Base-by-base conservation (phyloP, 2,113 vertebrate species). In the Malurus elegans region DNA sequence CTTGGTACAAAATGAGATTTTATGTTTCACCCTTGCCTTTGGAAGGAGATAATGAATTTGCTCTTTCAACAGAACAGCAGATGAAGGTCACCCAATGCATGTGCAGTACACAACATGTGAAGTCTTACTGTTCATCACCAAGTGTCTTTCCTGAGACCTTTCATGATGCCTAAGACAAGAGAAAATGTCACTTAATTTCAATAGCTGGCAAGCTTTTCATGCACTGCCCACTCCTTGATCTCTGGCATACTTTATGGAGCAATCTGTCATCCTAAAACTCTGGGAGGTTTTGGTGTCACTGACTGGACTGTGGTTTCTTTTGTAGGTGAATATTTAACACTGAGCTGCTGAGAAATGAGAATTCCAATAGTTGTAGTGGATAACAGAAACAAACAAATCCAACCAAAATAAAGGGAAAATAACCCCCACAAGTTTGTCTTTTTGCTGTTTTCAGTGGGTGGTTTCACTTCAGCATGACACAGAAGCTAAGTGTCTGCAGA, bases 121-220 rank as follows among this genome's bases (percentile, higher is more conserved):
- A 88, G 6, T 36, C 26, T 69, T 58, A 26, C 17, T 92, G 75
- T 86, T 87, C 80, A 10, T 91, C 78, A 73, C 24, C 18, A 74
- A 29, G 12, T 48, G 36, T 72, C 84, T 93, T 91, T 94, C 29
- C 84, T 56, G 51, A 91, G 56, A 75, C 31, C 38, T 91, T 89
- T 94, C n/a, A 42, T 57, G n/a, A 78, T 10, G 10, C 6, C 36
- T 23, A 81, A 92, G 56, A 50, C 18, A 83, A 64, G 44, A 57
- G 38, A 92, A 96, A 93, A 88, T 66, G 51, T 24, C 83, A 73
- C 25, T 45, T 82, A 50, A 82, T 73, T 90, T 94, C 36, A 69
- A 36, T 24, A 80, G 10, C 31, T 82, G 58, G 14, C 32, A 47
- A 14, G 34, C 61, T 89, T 75, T 45, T 20, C 28, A 18, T 58